Evolutionary conservation across 64 coral and sea anemone genomes (phyloP).

Genomic region (Actinia tenebrosa): DNA sequence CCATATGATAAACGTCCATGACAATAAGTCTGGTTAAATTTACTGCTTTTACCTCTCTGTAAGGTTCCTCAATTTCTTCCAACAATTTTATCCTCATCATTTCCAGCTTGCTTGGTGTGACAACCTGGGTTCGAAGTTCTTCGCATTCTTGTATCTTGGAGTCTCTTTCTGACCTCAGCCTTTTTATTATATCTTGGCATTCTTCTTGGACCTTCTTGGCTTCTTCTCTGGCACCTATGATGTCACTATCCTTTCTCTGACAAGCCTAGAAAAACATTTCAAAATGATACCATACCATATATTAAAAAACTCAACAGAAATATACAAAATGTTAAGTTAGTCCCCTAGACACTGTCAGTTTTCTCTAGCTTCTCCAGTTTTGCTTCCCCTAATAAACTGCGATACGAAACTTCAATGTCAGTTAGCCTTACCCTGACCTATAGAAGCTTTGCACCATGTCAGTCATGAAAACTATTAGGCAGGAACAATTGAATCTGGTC

Average conservation of each 20-base stretch:
- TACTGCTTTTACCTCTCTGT: slow-evolving; percentile 52
- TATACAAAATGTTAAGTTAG: no score
- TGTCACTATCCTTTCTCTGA: slow-evolving; percentile 71
- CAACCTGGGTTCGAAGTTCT: slow-evolving; percentile 77
- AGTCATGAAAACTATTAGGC: no score
- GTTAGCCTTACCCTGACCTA: no score
- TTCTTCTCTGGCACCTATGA: slow-evolving; percentile 68
- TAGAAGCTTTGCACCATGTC: no score
- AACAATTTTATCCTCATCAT: slow-evolving; percentile 78
- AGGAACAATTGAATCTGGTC: no score
- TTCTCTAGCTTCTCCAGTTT: no score
- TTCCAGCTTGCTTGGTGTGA: slow-evolving; percentile 82
- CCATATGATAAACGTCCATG: no score
- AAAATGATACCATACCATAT: no score
- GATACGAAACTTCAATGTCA: no score
- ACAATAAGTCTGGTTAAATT: not conserved
- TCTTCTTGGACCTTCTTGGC: slow-evolving; percentile 72
- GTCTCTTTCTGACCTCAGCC: slow-evolving; percentile 82
- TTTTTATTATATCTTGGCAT: slow-evolving; percentile 81
- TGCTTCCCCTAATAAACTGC: no score
- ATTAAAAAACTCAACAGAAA: no score
- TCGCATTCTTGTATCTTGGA: slow-evolving; percentile 95
- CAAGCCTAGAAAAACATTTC: slow-evolving; percentile 33
- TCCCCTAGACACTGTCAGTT: no score
- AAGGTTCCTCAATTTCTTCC: slow-evolving; percentile 87